Base-by-base conservation (phyloP, 2,888 invertebrate species). In the Eurytoma californica region DNA sequence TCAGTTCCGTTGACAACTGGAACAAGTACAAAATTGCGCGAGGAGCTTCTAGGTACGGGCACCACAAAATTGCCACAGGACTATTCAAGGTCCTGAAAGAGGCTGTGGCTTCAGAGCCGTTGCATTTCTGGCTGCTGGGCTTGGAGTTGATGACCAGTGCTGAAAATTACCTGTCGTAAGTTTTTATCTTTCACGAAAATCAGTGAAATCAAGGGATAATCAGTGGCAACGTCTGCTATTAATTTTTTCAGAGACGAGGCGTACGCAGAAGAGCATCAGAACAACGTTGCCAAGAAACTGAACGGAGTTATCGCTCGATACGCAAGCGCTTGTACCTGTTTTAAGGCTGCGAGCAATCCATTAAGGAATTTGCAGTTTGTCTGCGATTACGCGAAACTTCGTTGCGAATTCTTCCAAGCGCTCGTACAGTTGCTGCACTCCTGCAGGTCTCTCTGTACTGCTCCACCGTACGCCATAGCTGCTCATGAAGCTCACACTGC, bases 391-490 rank as follows among this genome's bases (percentile, higher is more conserved):
- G 92, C 95, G 24, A 93, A 94, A 82, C 92, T 97, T 57, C 92
- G 97, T 0, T 94, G 94, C 0, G 94, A 93, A 85, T 94, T 95
- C 86, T 91, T 97, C 5, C 94, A 95, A 82, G 92, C 92, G 0
- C 91, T 94, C 77, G 90, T 92, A 3, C 94, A 94, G 85, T 90
- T 95, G 68, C 90, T 94, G 28, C 92, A 94, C 82, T 94, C 95
- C 0, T 96, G 96, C 84, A 87, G 93, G 82, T 94, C 95, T 79
- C 92, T 96, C 57, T 96, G 96, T 86, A 96, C 97, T 79, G 96
- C 97, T 79, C 98, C 98, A 47, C 97, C 98, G 57, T 97, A 98
- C 0, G 97, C 97, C 0, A 96, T 97, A 76, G 97, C 98, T 0
- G 94, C 95, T 2, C 94, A 95, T 2, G 93, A 96, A 72, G 97